Evolutionary conservation across 1,140 invertebrate species (phyloP).

Genomic region (Aleiodes sp.): DNA sequence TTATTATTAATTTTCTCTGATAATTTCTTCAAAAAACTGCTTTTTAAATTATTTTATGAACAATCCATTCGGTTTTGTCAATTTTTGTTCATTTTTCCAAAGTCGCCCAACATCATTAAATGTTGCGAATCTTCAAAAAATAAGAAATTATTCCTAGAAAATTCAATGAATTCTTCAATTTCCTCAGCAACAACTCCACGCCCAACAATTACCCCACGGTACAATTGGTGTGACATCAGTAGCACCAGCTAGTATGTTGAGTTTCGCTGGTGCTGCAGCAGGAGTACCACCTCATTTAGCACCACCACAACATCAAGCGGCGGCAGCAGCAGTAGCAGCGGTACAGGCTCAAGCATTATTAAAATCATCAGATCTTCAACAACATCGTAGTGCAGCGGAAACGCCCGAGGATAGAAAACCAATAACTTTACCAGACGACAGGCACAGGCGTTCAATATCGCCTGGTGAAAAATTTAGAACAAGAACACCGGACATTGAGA

Average conservation of each 20-base stretch:
- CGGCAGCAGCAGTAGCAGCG: conserved; percentile 52
- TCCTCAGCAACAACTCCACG: conserved; percentile 87
- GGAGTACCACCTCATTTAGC: conserved; percentile 58
- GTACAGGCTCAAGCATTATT: conserved; percentile 56
- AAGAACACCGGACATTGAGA: conserved; percentile 64
- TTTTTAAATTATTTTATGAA: too few relatives aligned
- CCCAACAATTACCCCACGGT: conserved; percentile 81
- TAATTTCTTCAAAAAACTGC: too few relatives aligned
- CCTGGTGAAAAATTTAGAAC: conserved; percentile 69
- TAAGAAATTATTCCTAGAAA: background rate
- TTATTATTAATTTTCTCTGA: too few relatives aligned
- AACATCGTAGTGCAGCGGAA: conserved; percentile 51
- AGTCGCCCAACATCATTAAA: too few relatives aligned
- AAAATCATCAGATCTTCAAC: conserved; percentile 57
- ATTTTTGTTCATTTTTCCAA: too few relatives aligned
- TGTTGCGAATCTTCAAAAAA: background rate
- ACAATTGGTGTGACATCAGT: conserved; percentile 74
- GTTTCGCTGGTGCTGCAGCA: conserved; percentile 60
- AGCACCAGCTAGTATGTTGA: conserved; percentile 59
- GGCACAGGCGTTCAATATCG: conserved; percentile 68
- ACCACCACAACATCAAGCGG: conserved; percentile 50
- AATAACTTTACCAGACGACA: conserved; percentile 56
- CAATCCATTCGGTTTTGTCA: too few relatives aligned
- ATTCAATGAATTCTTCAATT: conserved; percentile 34
- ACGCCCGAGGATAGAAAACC: conserved; percentile 61